Base-by-base conservation (phyloP, 2,888 invertebrate species). In the Coleophora deauratella region DNA sequence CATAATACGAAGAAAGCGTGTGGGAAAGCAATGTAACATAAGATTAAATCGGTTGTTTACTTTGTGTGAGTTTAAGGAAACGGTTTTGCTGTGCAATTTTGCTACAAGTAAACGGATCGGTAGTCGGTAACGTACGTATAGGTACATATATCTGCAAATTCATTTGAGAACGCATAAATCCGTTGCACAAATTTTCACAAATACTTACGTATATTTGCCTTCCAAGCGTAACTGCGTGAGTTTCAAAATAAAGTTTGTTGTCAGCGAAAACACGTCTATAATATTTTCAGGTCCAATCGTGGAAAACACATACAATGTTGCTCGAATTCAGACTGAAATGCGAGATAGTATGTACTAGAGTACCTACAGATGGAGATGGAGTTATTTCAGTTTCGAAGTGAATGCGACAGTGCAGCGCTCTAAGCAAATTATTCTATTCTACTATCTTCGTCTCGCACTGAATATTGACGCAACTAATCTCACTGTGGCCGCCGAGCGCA, bases 261-360 rank as follows among this genome's bases (percentile, higher is more conserved):
- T 12, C 55, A 42, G 54, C 52, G 31, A 40, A 76, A 75, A 72
- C 74, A 73, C 50, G 61, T 43, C 66, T 47, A 69, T 73, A 67
- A 72, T 57, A 54, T 57, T 59, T 21, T 53, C 52, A 45, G 50
- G 50, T 42, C 53, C 48, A 56, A 54, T 54, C 49, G 50, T 42
- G 45, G 61, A 64, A 68, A 69, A 66, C 62, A 64, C 55, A 46
- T 52, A 72, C 71, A 62, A 62, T 71, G 70, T 73, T 58, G 65
- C 56, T 40, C 31, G 50, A 50, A 51, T 50, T 49, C 47, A 38
- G 28, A 36, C 41, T 42, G 39, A 33, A 39, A 42, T 33, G 33
- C 8, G 41, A 35, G 44, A 41, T 40, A 6, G 21, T 21, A 31
- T 7, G n/a, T 37, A 38, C 27, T 9, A 21, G 35, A 33, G 40